A percentile compares a stretch with the other conserved stretches of the same genome.
Conservation (phyloP, 2,797 vertebrate genomes). For the Sciaenops ocellatus region DNA sequence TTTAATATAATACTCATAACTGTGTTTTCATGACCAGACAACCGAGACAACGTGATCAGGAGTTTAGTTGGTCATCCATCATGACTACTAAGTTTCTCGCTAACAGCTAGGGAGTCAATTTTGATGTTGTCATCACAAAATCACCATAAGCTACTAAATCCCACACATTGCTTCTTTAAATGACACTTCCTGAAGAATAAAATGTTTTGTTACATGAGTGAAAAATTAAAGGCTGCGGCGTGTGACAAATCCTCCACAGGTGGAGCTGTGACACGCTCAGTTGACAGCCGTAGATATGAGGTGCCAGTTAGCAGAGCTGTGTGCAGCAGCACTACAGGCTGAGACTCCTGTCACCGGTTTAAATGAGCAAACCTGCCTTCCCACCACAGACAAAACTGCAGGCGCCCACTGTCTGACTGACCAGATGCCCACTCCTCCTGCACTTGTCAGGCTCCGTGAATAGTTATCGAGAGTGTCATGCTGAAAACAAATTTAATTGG, state of each 20-base stretch:
- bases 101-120: too few relatives aligned
- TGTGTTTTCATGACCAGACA: too few relatives aligned
- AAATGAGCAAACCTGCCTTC: slow-evolving; percentile 38
- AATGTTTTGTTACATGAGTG: background rate
- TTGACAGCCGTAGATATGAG: slow-evolving; percentile 40
- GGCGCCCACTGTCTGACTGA: background rate
- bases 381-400: slow-evolving; percentile 13
- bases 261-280: slow-evolving; percentile 26
- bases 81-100: too few relatives aligned
- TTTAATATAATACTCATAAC: too few relatives aligned
- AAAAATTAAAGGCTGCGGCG: background rate
- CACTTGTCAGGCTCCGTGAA: slow-evolving; percentile 19
- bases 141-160: too few relatives aligned
- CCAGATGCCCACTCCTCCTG: background rate
- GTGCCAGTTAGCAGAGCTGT: slow-evolving; percentile 15
- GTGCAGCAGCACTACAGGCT: background rate
- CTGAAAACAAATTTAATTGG: slow-evolving; percentile 48
- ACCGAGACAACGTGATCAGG: too few relatives aligned
- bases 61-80: too few relatives aligned
- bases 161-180: background rate
- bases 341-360: slow-evolving; percentile 34
- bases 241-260: slow-evolving; percentile 10
- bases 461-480: background rate
- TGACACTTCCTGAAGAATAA: background rate
- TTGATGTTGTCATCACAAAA: too few relatives aligned